A percentile compares a stretch with the other conserved stretches of the same genome.
Evolutionary conservation across 2,888 invertebrate genomes (phyloP).

Genomic region (Tanypteryx hageni): DNA sequence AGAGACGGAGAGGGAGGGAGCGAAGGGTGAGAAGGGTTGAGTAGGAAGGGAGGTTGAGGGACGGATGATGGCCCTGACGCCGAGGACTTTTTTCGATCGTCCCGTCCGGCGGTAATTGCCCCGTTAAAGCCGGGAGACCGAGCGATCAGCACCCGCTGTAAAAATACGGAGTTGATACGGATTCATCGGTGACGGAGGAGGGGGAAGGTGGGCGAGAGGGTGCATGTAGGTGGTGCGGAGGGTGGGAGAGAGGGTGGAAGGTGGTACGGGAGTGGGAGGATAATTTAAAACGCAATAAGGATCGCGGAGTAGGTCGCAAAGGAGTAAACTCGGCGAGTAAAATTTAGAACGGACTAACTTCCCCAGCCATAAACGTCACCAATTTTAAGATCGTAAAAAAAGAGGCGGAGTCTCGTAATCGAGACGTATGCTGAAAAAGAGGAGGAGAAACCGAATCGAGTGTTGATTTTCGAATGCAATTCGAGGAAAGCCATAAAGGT

Average conservation of each 20-base stretch:
- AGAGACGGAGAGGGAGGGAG: neutral
- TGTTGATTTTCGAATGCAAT: no score
- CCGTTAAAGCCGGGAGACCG: slow-evolving; percentile 46
- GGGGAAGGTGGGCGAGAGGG: neutral
- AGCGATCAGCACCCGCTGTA: slow-evolving; percentile 33
- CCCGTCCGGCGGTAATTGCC: slow-evolving; percentile 37
- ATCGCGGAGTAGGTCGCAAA: slow-evolving; percentile 9
- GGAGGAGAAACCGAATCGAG: neutral
- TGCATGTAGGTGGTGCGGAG: neutral
- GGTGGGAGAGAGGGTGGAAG: no score
- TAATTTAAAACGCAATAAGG: slow-evolving; percentile 48
- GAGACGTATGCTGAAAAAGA: neutral
- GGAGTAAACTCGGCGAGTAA: slow-evolving; percentile 8
- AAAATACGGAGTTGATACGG: slow-evolving; percentile 45
- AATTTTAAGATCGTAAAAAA: neutral
- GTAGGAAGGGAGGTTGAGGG: neutral
- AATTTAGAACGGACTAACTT: slow-evolving; percentile 23
- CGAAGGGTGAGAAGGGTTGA: neutral
- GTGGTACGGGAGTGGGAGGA: neutral
- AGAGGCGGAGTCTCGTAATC: neutral
- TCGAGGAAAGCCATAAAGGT: no score
- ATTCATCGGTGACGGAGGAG: neutral
- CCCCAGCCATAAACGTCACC: slow-evolving; percentile 25
- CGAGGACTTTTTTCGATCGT: slow-evolving; percentile 8
- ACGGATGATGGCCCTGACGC: slow-evolving; percentile 40